Evolutionary conservation across 2,888 invertebrate genomes (phyloP).

Genomic region (Dorcus hopei): DNA sequence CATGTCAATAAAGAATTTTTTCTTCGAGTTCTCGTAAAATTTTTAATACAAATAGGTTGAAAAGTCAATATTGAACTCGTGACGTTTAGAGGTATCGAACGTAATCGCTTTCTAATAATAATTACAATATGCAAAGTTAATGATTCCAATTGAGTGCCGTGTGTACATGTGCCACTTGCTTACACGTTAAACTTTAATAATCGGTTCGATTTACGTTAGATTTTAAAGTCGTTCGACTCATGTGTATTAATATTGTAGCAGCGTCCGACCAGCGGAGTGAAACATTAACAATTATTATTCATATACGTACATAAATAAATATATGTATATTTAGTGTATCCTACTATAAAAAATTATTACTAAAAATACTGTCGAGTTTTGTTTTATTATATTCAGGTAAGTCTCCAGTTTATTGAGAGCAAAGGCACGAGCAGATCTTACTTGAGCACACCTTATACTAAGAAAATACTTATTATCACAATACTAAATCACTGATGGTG

Average conservation of each 20-base stretch:
- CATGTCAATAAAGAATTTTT: too few relatives aligned
- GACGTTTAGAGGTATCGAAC: too few relatives aligned
- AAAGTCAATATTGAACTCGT: too few relatives aligned
- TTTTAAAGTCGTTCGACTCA: neutral
- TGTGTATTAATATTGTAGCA: neutral
- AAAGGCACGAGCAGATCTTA: constrained; percentile 1
- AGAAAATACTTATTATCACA: constrained; percentile 13
- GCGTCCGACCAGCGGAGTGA: constrained; percentile 26
- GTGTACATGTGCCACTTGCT: too few relatives aligned
- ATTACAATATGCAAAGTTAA: too few relatives aligned
- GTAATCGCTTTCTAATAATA: too few relatives aligned
- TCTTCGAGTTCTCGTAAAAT: too few relatives aligned
- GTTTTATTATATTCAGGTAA: neutral
- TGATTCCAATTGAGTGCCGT: too few relatives aligned
- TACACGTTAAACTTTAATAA: too few relatives aligned
- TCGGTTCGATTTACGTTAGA: too few relatives aligned
- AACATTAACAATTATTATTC: neutral
- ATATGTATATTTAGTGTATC: constrained; percentile 2
- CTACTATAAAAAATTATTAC: neutral
- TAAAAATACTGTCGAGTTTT: neutral
- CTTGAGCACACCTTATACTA: constrained; percentile 9
- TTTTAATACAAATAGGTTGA: too few relatives aligned
- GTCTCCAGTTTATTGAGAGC: neutral
- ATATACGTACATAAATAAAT: neutral
- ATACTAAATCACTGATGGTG: constrained; percentile 5